phyloP scores from a whole-genome alignment of 37 sponge, comb jelly and placozoan species.

The Tethya wilhelma region DNA sequence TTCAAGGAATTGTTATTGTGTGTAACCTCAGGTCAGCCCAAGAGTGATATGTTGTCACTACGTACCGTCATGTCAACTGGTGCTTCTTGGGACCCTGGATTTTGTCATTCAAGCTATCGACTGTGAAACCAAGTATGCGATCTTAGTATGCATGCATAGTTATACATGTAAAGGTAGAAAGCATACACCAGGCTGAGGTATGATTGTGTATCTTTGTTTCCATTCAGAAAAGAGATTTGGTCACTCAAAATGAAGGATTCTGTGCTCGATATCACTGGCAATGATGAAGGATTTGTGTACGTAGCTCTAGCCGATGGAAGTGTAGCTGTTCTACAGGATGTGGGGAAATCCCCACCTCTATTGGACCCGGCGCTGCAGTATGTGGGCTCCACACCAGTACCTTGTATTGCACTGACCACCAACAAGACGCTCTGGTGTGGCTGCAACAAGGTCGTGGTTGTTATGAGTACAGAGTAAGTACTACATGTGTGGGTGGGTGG shows the following conservation, averaged over 20 bases:
- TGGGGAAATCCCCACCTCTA: neutral
- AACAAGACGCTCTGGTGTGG: conserved; percentile 52
- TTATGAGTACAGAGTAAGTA: conserved; percentile 39
- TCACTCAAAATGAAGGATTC: conserved; percentile 57
- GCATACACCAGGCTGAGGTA: too few relatives aligned
- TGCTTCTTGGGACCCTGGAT: conserved; percentile 73
- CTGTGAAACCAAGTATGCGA: conserved; percentile 28
- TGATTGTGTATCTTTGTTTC: too few relatives aligned
- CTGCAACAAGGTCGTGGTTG: conserved; percentile 47
- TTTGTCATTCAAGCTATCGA: conserved; percentile 45
- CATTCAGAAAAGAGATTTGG: conserved; percentile 54
- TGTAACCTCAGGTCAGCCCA: conserved; percentile 1
- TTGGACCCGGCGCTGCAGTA: conserved; percentile 29
- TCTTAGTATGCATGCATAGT: neutral
- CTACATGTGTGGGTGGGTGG: neutral
- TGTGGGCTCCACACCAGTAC: conserved; percentile 39
- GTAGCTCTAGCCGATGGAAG: conserved; percentile 73
- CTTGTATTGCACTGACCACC: neutral
- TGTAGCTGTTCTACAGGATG: conserved; percentile 53
- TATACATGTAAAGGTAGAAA: neutral
- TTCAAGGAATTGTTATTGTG: neutral
- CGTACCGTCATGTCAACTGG: neutral
- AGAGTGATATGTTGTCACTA: conserved; percentile 34
- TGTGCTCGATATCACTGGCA: conserved; percentile 37
- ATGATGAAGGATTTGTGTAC: conserved; percentile 17